Evolutionary conservation across 2,888 invertebrate genomes (phyloP), one percentile per base, ranked within the genome.

Genomic region (Therioaphis trifolii): DNA sequence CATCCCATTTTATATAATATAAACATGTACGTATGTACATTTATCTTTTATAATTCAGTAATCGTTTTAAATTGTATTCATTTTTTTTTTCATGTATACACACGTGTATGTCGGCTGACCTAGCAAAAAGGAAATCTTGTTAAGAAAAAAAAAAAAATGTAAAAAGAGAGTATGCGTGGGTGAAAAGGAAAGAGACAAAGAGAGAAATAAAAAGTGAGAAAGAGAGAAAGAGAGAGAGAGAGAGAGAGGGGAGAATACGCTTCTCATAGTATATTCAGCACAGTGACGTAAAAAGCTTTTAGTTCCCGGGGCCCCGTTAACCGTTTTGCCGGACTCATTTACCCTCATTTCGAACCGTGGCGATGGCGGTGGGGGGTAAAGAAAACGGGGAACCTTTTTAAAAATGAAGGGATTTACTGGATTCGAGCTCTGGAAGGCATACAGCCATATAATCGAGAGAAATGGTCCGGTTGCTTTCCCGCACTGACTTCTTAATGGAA

Each of bases 271-370:
- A 82, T 82, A 82, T 82, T 74, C 82, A 82, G 74, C 40, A 29
- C 49, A 27, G 74, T 82, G 66, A 82, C 82, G 82, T 82, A 82
- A 82, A 82, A 82, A 82, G 82, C 82, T 82, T 82, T 82, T 82
- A 82, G 82, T 72, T 82, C 74, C 49, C 72, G 63, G 71, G 69
- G 63, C 49, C 61, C 72, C 80, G 74, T 82, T 82, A 82, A 82
- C 82, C 82, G 82, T 82, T 82, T 82, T 82, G 82, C 82, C 66
- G 82, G 82, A 82, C 82, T 82, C 82, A 82, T 82, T 82, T 82
- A 82, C 82, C 82, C 82, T 82, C 82, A 82, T 82, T 82, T 82
- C 35, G 82, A 27, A 21, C 58, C 27, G 21, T 15, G 74, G 40
- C 7, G 43, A 43, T 0, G 58, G 15, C 14, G 72, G 35, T 27